Base-by-base conservation (phyloP, 1,140 invertebrate species). In the Pogonus chalceus region DNA sequence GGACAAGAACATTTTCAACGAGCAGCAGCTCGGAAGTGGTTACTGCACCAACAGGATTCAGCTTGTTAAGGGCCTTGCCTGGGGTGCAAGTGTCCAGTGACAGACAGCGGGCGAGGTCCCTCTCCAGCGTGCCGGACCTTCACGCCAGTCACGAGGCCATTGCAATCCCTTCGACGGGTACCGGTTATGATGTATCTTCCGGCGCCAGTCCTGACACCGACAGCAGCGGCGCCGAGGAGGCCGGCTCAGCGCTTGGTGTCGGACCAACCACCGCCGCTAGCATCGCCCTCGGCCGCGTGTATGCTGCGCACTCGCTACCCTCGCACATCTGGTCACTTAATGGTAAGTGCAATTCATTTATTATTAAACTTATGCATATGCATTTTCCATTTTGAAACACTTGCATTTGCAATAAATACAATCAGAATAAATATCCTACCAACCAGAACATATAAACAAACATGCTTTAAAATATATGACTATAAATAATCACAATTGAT, bases 271-370 rank as follows among this genome's bases (percentile, higher is more conserved):
- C 77, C 7, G 77, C 76, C 12, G 72, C 71, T 49, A 76, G 74
- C 48, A 62, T 77, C 50, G 69, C 76, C n/a, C 74, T 86, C 24
- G 86, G 87, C 53, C 76, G 88, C 56, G 87, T 90, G 14, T 90
- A 90, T 69, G 85, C 88, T 54, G 86, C 89, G 62, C 88, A 90
- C 71, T 92, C 88, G 59, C 76, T 92, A 71, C 89, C 88, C 69
- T 88, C 88, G 59, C 88, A 92, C 70, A 90, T 92, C 75, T 90
- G 88, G 86, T 90, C 88, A 59, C 77, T 90, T 60, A 90, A 92
- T 74, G 88, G 88, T 91, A 72, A 81, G 81, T 81, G 26, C 26
- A 31, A 31, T 31, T 31, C n/a, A 31, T 31, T 14, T 31, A 31
- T 31, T 7, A 31, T 31, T 7, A 31, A 31, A 31, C 4, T 4